Percentiles rank a stretch among this genome's conserved stretches.
These are phyloP conservation scores for Scleropages formosus DNA, from an alignment of 2,797 vertebrate genomes.

Conservation along the genomic window DNA sequence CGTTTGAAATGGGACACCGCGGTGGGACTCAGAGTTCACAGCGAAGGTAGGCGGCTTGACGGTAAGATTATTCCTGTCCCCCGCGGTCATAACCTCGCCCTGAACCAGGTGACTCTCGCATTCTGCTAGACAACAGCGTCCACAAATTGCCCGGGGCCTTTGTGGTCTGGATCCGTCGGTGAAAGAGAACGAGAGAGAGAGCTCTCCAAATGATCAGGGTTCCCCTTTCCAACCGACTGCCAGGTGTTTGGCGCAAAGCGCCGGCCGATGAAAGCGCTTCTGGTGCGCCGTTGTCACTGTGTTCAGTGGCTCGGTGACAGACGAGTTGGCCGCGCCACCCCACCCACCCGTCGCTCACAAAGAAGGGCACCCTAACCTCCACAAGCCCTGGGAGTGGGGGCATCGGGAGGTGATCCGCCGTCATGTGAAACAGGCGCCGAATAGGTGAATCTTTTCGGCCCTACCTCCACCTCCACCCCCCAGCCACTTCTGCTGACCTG, in stretches of 20 bases:
- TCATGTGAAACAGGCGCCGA: slow-evolving; percentile 69
- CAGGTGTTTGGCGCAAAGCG: slow-evolving; percentile 48
- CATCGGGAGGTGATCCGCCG: slow-evolving; percentile 38
- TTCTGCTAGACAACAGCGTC: neutral
- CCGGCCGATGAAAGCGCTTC: slow-evolving; percentile 64
- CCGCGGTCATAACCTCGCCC: slow-evolving; percentile 6
- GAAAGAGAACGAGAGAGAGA: slow-evolving; percentile 39
- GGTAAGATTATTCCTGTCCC: slow-evolving; percentile 3
- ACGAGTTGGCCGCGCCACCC: slow-evolving; percentile 66
- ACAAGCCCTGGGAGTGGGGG: slow-evolving; percentile 38
- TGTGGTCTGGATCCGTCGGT: neutral
- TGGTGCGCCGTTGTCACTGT: slow-evolving; percentile 69
- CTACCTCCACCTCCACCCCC: no score
- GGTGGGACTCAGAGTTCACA: slow-evolving; percentile 32
- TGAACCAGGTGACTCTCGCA: slow-evolving; percentile 11
- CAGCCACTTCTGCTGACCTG: slow-evolving; percentile 71
- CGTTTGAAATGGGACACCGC: slow-evolving; percentile 36
- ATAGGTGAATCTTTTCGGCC: slow-evolving; percentile 77
- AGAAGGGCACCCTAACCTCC: slow-evolving; percentile 54
- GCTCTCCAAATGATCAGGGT: slow-evolving; percentile 41
- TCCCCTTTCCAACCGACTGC: slow-evolving; percentile 45
- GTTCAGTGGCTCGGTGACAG: slow-evolving; percentile 70
- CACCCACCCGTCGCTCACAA: neutral
- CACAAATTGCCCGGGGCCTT: slow-evolving; percentile 7
- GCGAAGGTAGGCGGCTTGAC: slow-evolving; percentile 24